A percentile compares a stretch with the other conserved stretches of the same genome.
Conservation (phyloP, 2,113 vertebrate species). For the Oreamnos americanus region DNA sequence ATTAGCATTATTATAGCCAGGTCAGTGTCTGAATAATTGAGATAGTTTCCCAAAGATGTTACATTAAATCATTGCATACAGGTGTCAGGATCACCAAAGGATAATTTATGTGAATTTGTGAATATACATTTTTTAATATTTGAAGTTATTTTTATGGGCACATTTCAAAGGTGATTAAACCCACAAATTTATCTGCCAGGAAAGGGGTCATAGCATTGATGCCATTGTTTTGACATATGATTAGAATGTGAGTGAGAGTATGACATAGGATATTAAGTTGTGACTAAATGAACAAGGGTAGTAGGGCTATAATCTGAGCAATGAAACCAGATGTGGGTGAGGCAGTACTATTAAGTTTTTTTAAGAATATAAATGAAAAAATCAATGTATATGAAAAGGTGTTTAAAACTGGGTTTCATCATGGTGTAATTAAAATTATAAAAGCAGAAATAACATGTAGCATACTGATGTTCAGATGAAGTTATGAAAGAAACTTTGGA, state of each 20-base stretch:
- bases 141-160: slow-evolving; percentile 17
- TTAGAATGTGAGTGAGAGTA: neutral
- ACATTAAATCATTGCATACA: neutral
- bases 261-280: neutral
- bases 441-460: neutral
- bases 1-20: neutral
- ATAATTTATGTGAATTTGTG: slow-evolving; percentile 42
- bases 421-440: neutral
- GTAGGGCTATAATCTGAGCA: neutral
- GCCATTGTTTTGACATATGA: neutral
- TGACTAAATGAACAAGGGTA: neutral
- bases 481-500: neutral
- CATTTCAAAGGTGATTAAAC: neutral
- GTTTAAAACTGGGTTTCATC: neutral
- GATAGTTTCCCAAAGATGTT: neutral
- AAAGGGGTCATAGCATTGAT: neutral
- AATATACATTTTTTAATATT: slow-evolving; percentile 16
- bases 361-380: neutral
- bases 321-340: neutral
- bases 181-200: slow-evolving; percentile 19
- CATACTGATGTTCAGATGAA: neutral
- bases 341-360: neutral
- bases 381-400: neutral
- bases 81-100: neutral
- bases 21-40: neutral